These are phyloP conservation scores for Nasua narica DNA, from an alignment of 2,797 vertebrate genomes.

Conservation along the genomic window DNA sequence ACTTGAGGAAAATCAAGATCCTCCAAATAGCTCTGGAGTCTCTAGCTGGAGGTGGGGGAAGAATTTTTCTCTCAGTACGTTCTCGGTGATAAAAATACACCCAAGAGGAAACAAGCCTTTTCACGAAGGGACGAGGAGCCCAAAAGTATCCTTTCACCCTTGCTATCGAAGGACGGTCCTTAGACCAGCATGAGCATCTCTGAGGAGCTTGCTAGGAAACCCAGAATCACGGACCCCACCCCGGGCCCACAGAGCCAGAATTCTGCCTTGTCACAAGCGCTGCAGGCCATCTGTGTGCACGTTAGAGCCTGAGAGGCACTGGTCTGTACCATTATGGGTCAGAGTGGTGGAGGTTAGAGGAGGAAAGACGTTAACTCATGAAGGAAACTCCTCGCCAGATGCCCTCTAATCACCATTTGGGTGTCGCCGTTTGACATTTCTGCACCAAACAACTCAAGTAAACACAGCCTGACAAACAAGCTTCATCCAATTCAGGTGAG, in stretches of 20 bases:
- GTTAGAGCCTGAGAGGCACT: neutral
- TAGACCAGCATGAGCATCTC: too few species aligned
- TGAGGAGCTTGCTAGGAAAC: neutral
- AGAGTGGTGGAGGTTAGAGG: too few species aligned
- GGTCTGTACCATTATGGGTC: fast-evolving
- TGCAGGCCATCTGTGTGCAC: neutral
- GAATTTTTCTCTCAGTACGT: neutral
- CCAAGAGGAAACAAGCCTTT: neutral
- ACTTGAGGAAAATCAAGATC: neutral
- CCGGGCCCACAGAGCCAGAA: neutral
- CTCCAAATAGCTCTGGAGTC: neutral
- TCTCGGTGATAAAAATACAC: neutral
- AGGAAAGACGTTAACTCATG: neutral
- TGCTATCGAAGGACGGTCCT: neutral
- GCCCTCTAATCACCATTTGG: too few species aligned
- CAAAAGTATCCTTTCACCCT: neutral
- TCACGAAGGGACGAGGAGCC: neutral
- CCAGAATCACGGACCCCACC: neutral
- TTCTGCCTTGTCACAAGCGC: neutral
- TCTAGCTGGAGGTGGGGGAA: neutral
- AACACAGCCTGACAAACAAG: neutral
- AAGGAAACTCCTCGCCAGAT: neutral
- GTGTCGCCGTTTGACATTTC: neutral
- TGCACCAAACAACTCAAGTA: neutral
- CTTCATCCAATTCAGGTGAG: neutral